Base-by-base conservation (phyloP, 2,113 vertebrate species). In the Coryphaenoides rupestris region DNA sequence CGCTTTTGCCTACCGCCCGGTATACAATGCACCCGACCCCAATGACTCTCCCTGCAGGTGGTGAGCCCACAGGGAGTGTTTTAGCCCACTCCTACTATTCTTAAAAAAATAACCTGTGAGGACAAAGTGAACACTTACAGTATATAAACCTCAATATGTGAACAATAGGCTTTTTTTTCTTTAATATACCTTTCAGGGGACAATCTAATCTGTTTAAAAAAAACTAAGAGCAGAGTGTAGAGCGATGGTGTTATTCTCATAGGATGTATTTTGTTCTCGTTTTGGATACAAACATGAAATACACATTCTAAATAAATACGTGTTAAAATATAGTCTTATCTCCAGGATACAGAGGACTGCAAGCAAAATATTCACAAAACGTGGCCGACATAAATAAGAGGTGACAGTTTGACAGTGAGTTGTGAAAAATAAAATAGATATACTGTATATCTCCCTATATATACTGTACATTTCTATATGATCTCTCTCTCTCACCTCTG, bases 261-360 rank as follows among this genome's bases (percentile, higher is more conserved):
- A 76, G 66, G 75, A 66, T 69, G 58, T 76, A 69, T 63, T 62
- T 62, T 24, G 68, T 79, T 84, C 79, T 84, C 65, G 72, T 84
- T 90, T 90, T 87, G 86, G 86, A 89, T 87, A 87, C 66, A 85
- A 88, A 91, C 83, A 62, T 57, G 33, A 64, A 82, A 84, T 60
- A 58, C 70, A 85, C 69, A 86, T 73, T 81, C 68, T 75, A 85
- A 87, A 72, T 78, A 65, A 63, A 73, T 74, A 82, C n/a, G 78
- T 80, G 78, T 82, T 87, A 76, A 88, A 87, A 89, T n/a, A 87
- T 76, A 84, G 45, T 85, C 55, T 85, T 85, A 50, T 82, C 74
- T 84, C 74, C 79, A 76, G 77, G 75, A 88, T 91, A 91, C 73
- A 91, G 90, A 86, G 89, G 73, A 89, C 88, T 40, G 79, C 75